These are phyloP conservation scores for Eumacrocentrus americanus DNA, from an alignment of 2,888 invertebrate genomes.

Conservation along the genomic window DNA sequence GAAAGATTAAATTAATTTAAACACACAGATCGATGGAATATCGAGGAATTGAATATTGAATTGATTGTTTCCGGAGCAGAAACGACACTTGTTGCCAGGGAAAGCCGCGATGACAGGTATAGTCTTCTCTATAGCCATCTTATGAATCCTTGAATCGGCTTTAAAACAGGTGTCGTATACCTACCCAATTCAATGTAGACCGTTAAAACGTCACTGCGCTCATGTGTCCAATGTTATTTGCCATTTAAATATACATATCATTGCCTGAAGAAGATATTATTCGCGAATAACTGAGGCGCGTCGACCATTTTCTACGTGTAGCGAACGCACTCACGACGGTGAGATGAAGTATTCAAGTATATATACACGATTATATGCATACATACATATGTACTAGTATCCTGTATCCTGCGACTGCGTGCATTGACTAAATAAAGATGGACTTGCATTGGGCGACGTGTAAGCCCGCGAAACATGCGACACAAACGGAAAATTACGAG, in stretches of 20 bases:
- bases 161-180: slow-evolving; percentile 14
- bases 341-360: slow-evolving; percentile 18
- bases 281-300: slow-evolving; percentile 44
- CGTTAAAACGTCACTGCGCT: neutral
- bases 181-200: slow-evolving; percentile 13
- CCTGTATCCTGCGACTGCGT: slow-evolving; percentile 26
- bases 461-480: slow-evolving; percentile 21
- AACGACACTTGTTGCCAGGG: slow-evolving; percentile 50
- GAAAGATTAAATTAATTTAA: neutral
- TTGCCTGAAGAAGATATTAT: slow-evolving; percentile 25
- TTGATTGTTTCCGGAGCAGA: slow-evolving; percentile 35
- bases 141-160: slow-evolving; percentile 23
- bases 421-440: slow-evolving; percentile 31
- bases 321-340: slow-evolving; percentile 25
- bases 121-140: slow-evolving; percentile 20
- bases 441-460: slow-evolving; percentile 30
- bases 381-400: too few species aligned
- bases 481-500: neutral
- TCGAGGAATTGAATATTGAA: slow-evolving; percentile 21
- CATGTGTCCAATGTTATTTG: slow-evolving; percentile 11
- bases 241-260: slow-evolving; percentile 12
- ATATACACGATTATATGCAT: too few species aligned
- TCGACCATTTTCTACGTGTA: slow-evolving; percentile 51
- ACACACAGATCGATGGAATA: neutral
- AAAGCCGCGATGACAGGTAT: slow-evolving; percentile 49